These are phyloP conservation scores for Cydia amplana DNA, from an alignment of 1,140 invertebrate genomes.

Conservation along the genomic window DNA sequence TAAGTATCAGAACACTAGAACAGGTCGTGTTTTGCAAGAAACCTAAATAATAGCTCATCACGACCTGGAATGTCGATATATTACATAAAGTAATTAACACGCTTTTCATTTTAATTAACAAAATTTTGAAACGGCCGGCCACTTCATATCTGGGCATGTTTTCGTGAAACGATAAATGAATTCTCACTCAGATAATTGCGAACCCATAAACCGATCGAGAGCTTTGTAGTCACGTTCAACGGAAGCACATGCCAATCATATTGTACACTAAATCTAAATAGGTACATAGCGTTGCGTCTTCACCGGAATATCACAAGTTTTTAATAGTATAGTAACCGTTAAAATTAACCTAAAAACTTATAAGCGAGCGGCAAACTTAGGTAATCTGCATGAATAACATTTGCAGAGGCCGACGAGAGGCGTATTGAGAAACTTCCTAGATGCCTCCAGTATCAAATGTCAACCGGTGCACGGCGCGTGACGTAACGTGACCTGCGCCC, in stretches of 20 bases:
- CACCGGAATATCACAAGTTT: background rate
- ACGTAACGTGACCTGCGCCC: slow-evolving; percentile 15
- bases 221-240: background rate
- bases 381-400: slow-evolving; percentile 32
- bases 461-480: slow-evolving; percentile 11
- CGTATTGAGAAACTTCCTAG: slow-evolving; percentile 29
- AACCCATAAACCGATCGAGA: background rate
- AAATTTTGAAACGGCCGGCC: background rate
- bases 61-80: slow-evolving; percentile 20
- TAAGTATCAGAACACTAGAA: background rate
- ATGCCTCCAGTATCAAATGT: slow-evolving; percentile 30
- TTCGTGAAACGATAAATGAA: background rate
- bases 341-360: slow-evolving; percentile 26
- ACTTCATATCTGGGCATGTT: background rate
- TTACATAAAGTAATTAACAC: slow-evolving; percentile 30
- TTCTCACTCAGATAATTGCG: background rate
- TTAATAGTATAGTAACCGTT: slow-evolving; percentile 17
- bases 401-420: slow-evolving; percentile 17
- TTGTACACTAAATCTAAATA: background rate
- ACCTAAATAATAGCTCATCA: slow-evolving; percentile 15
- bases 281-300: background rate
- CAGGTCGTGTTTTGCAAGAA: slow-evolving; percentile 11
- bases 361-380: slow-evolving; percentile 25
- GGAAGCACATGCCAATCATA: background rate
- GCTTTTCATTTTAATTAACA: background rate